Evolutionary conservation across 2,113 vertebrate genomes (phyloP).

Genomic region (Peromyscus maniculatus): DNA sequence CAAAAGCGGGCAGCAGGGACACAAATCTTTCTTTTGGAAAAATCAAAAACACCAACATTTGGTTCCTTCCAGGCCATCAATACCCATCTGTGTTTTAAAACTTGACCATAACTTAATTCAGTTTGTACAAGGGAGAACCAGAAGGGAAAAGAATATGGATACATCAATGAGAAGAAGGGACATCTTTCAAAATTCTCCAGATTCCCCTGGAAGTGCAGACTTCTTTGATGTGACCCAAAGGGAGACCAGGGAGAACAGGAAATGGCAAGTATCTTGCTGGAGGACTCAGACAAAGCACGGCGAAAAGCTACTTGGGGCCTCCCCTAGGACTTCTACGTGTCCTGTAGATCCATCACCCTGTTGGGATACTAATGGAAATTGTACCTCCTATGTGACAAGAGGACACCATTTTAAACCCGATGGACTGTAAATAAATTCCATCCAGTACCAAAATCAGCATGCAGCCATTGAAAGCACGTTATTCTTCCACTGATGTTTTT

Average conservation of each 20-base stretch:
- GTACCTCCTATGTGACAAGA: not conserved
- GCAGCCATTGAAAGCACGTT: not conserved
- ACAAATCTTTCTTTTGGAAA: not conserved
- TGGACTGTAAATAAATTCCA: constrained; percentile 12
- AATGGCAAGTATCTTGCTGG: not conserved
- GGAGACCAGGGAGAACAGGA: not conserved
- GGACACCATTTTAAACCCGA: not conserved
- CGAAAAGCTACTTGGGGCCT: not conserved
- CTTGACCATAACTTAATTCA: constrained; percentile 28
- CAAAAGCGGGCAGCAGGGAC: not conserved
- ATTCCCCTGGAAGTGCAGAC: not conserved
- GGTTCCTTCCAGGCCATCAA: not conserved
- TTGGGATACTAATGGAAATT: not conserved
- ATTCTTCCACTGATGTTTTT: not conserved
- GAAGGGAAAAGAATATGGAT: not conserved
- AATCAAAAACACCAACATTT: constrained; percentile 22
- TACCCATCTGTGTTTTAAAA: constrained; percentile 33
- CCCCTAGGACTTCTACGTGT: not conserved
- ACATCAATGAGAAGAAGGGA: constrained; percentile 17
- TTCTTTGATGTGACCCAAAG: not conserved
- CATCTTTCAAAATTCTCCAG: constrained; percentile 25
- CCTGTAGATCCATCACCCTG: not conserved
- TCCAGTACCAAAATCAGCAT: not conserved
- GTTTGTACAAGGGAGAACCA: not conserved
- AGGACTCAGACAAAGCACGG: not conserved